Evolutionary conservation across 1,140 invertebrate species (phyloP), one percentile per base, ranked within the genome.

Genomic region (Hylaeus volcanicus): DNA sequence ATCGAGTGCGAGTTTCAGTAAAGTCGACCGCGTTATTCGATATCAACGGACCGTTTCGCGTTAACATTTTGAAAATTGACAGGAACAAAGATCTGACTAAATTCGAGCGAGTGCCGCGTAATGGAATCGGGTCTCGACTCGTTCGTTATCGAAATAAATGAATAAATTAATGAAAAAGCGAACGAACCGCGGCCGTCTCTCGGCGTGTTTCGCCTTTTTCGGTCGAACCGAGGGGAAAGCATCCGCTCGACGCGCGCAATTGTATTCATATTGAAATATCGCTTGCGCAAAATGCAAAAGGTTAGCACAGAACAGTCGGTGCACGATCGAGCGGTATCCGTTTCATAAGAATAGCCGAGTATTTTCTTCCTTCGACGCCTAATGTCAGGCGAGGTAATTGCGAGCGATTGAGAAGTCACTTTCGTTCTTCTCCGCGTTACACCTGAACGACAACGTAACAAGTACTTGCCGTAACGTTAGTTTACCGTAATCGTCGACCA

Each of bases 241-340:
- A 82, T 85, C 71, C 64, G 15, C 64, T 60, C 51, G 26, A 1
- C 15, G n/a, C 71, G 55, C 56, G 64, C 84, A 71, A 79, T 86
- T 79, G 71, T 86, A 69, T 83, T 72, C 71, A 55, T 75, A 81
- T 79, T 45, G 85, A 83, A 86, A 86, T 86, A 86, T 86, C 84
- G 73, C 45, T 86, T 86, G 81, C 81, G 81, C 84, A 86, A 86
- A 83, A 77, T 74, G 77, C 75, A 73, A 86, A 86, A 86, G 85
- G 85, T 86, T 86, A 86, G 12, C 64, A 64, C 48, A 70, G 66
- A 82, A 58, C 61, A 55, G 79, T 43, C 41, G 43, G 37, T 48
- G 82, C 77, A 82, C 74, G 79, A 83, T 72, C 72, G 72, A 64
- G 41, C 63, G 68, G 64, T 66, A 56, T 78, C 45, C 60, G 80